A percentile compares a stretch with the other conserved stretches of the same genome.
These are phyloP conservation scores for Drosophila flavopinicola DNA, from an alignment of 2,888 invertebrate species.

Conservation along the genomic window DNA sequence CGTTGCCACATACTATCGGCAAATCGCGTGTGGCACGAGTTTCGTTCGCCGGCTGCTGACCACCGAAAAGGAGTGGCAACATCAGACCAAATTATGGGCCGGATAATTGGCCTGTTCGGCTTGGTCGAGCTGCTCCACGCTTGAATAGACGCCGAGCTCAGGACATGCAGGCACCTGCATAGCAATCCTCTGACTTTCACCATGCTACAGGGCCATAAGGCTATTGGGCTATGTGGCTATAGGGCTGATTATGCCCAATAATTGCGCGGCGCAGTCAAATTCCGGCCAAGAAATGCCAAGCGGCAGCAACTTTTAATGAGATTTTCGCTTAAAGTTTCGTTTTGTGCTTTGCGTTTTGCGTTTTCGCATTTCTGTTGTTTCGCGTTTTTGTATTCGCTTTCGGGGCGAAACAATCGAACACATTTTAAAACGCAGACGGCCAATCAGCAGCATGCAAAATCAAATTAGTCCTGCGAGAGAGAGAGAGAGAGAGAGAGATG, in stretches of 20 bases:
- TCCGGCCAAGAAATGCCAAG: conserved; percentile 42
- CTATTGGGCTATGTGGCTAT: conserved; percentile 4
- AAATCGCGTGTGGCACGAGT: conserved; percentile 61
- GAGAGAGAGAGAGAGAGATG: not conserved
- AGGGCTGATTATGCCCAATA: conserved; percentile 34
- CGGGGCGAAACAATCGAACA: conserved; percentile 61
- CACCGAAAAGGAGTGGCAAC: conserved; percentile 20
- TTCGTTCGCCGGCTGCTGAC: conserved; percentile 38
- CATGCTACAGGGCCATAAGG: no score
- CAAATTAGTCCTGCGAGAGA: conserved; percentile 47
- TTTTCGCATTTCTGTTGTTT: conserved; percentile 22
- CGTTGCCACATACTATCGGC: conserved; percentile 15
- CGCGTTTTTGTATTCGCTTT: conserved; percentile 17
- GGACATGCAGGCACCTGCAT: conserved; percentile 44
- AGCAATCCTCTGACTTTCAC: no score
- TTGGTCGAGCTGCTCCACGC: conserved; percentile 19
- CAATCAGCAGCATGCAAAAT: conserved; percentile 67
- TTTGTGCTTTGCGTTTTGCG: no score
- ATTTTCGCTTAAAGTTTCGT: conserved; percentile 47
- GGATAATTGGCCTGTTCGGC: conserved; percentile 4
- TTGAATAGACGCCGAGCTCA: conserved; percentile 19
- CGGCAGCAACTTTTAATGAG: conserved; percentile 70
- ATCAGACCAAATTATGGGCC: conserved; percentile 43
- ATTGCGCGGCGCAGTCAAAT: conserved; percentile 48
- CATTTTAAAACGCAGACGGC: conserved; percentile 60